Conservation (phyloP, 2,113 vertebrate genomes). For the Zeus faber region DNA sequence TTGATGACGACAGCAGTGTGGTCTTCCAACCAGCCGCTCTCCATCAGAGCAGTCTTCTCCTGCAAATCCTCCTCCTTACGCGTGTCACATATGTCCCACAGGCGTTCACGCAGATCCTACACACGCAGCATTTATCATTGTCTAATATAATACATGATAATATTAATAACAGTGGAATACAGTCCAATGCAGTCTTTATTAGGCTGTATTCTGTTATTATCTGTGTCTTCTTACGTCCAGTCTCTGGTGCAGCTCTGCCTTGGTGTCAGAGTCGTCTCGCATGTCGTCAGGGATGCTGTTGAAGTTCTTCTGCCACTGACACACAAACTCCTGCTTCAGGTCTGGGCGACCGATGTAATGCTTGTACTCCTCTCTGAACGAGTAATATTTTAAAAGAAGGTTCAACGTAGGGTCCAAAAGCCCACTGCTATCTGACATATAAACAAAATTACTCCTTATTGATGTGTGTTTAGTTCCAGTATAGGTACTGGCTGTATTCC, state of each 20-base stretch:
- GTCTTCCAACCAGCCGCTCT: conserved; percentile 81
- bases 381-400: too few relatives aligned
- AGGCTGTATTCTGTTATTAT: neutral
- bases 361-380: conserved; percentile 83
- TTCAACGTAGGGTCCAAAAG: too few relatives aligned
- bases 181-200: too few relatives aligned
- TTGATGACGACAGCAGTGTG: conserved; percentile 72
- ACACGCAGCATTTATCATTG: too few relatives aligned
- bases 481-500: too few relatives aligned
- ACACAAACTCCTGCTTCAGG: conserved; percentile 85
- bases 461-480: too few relatives aligned
- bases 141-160: too few relatives aligned
- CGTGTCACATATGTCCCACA: conserved; percentile 86
- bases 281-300: conserved; percentile 83
- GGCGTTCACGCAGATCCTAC: conserved; percentile 82
- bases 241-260: conserved; percentile 87
- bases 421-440: too few relatives aligned
- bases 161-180: neutral
- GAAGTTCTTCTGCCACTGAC: conserved; percentile 86
- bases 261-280: conserved; percentile 84
- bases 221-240: conserved; percentile 77
- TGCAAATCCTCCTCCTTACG: conserved; percentile 81
- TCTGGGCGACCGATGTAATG: conserved; percentile 81
- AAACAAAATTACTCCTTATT: too few relatives aligned
- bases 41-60: conserved; percentile 72